Evolutionary conservation across 2,113 vertebrate species (phyloP).

Genomic region (Spilogale gracilis): DNA sequence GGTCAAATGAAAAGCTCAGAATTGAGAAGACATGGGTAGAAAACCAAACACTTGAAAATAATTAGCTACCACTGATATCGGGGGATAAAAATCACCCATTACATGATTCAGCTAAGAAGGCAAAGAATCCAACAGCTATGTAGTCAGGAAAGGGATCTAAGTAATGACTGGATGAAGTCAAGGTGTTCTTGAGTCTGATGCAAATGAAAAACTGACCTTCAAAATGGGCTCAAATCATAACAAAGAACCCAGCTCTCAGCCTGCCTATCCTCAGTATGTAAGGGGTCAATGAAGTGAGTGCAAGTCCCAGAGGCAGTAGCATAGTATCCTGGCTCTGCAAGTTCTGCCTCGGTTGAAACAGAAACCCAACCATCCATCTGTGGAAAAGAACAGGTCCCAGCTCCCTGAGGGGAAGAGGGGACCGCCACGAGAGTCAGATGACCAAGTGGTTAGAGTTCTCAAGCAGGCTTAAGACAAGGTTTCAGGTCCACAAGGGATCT

Average conservation of each 20-base stretch:
- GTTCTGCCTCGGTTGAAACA: background rate
- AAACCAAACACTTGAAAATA: slow-evolving; percentile 55
- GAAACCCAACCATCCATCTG: background rate
- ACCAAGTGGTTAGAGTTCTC: background rate
- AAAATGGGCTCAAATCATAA: background rate
- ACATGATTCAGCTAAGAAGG: background rate
- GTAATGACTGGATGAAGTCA: background rate
- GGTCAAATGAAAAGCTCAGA: slow-evolving; percentile 62
- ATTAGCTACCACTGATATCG: background rate
- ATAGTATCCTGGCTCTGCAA: background rate
- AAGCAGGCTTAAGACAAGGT: background rate
- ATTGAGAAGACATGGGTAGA: background rate
- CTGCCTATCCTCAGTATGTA: background rate
- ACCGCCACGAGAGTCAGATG: background rate
- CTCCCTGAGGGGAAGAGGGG: background rate
- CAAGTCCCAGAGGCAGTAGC: background rate
- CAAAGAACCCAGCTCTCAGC: background rate
- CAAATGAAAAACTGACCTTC: slow-evolving; percentile 32
- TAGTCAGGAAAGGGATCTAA: slow-evolving; percentile 7
- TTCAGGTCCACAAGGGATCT: background rate
- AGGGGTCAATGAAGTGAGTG: background rate
- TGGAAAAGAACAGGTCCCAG: background rate
- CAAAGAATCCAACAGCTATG: slow-evolving; percentile 1
- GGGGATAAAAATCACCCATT: background rate
- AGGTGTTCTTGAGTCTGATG: background rate